Evolutionary conservation across 2,113 vertebrate genomes (phyloP).

Genomic region (Prunella fulvescens): DNA sequence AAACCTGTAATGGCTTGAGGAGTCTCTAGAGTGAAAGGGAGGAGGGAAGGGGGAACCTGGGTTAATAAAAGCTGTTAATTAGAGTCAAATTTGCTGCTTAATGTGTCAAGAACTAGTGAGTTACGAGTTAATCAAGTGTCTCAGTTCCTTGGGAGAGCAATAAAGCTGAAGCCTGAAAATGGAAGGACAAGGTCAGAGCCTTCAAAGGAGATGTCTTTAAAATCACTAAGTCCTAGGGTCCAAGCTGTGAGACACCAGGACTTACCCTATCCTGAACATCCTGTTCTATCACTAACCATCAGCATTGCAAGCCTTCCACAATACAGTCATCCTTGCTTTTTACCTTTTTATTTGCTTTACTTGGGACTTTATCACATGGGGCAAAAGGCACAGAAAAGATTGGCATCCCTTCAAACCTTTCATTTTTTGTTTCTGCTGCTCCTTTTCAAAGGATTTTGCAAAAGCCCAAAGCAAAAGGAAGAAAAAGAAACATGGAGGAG

Average conservation of each 20-base stretch:
- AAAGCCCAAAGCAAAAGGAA: background rate
- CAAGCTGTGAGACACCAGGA: background rate
- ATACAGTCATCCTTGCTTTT: background rate
- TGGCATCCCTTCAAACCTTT: background rate
- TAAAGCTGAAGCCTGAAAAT: slow-evolving; percentile 50
- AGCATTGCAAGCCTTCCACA: background rate
- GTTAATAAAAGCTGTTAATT: slow-evolving; percentile 66
- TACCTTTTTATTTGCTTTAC: background rate
- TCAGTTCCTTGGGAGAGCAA: slow-evolving; percentile 48
- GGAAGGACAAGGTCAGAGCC: slow-evolving; percentile 34
- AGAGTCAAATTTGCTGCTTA: slow-evolving; percentile 60
- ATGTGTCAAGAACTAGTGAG: slow-evolving; percentile 63
- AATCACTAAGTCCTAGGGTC: background rate
- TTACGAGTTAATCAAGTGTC: slow-evolving; percentile 66
- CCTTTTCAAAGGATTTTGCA: background rate
- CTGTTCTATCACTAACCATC: background rate
- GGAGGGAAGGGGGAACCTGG: slow-evolving; percentile 22
- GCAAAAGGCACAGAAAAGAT: background rate
- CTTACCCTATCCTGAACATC: background rate
- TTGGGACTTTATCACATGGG: background rate
- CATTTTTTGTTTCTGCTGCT: background rate
- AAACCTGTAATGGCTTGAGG: background rate
- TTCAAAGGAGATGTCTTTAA: slow-evolving; percentile 27
- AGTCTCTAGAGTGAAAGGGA: slow-evolving; percentile 35
- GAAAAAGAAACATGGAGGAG: background rate